These are phyloP conservation scores for Hydrolagus affinis DNA, from an alignment of 2,113 vertebrate species.

Conservation along the genomic window DNA sequence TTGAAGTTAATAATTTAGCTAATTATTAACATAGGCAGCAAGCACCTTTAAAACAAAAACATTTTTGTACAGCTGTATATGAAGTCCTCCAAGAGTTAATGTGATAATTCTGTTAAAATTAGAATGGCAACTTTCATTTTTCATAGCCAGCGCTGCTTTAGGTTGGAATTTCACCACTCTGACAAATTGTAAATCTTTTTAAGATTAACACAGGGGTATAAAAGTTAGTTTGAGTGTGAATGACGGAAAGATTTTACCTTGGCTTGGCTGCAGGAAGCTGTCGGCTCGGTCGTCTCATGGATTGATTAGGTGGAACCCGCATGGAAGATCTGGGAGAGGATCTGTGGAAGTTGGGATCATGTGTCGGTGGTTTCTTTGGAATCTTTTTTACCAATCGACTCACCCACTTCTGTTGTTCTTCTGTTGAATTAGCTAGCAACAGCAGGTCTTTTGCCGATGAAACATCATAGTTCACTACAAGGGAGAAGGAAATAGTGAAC, in stretches of 20 bases:
- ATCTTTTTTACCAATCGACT: constrained; percentile 93
- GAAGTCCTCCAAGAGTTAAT: background rate
- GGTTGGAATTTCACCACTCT: background rate
- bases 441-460: constrained; percentile 94
- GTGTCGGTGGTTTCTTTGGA: constrained; percentile 86
- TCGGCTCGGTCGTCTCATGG: constrained; percentile 83
- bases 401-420: constrained; percentile 98
- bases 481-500: constrained; percentile 19
- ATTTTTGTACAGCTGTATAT: background rate
- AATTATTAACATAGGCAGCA: background rate
- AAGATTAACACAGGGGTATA: background rate
- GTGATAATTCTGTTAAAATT: background rate
- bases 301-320: constrained; percentile 90
- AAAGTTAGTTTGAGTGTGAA: background rate
- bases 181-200: no score
- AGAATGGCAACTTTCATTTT: background rate
- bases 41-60: background rate
- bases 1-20: background rate
- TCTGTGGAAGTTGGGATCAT: constrained; percentile 75
- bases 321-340: constrained; percentile 88
- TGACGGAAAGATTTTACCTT: constrained; percentile 62
- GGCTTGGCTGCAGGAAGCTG: constrained; percentile 86
- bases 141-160: background rate
- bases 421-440: constrained; percentile 81
- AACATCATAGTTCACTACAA: constrained; percentile 89